A percentile compares a stretch with the other conserved stretches of the same genome.
Conservation (phyloP, 92 coral and sea anemone genomes). For the Plumapathes pennacea region DNA sequence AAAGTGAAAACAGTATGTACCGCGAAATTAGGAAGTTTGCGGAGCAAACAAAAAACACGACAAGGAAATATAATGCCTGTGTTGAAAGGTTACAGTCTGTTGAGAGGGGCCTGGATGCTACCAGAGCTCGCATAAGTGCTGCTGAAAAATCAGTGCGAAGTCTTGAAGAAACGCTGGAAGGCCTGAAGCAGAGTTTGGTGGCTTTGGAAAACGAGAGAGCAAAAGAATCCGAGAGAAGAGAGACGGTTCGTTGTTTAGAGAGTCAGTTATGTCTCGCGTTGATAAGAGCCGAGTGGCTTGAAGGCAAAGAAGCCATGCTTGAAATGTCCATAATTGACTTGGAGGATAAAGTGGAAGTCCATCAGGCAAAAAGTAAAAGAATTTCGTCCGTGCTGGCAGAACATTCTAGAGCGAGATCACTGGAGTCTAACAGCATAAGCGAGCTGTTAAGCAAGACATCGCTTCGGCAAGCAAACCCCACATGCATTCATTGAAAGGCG, state of each 20-base stretch:
- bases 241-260: conserved; percentile 1
- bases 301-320: conserved; percentile 26
- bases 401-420: conserved; percentile 7
- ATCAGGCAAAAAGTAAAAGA: conserved; percentile 24
- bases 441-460: too few relatives aligned
- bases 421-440: conserved; percentile 1
- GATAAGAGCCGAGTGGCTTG: conserved; percentile 27
- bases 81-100: conserved; percentile 31
- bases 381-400: conserved; percentile 19
- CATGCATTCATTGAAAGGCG: too few relatives aligned
- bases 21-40: conserved; percentile 18
- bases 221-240: not conserved
- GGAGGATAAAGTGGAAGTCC: conserved; percentile 51
- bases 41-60: conserved; percentile 20
- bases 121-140: not conserved
- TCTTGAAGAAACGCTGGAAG: conserved; percentile 7
- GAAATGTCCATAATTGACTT: conserved; percentile 44
- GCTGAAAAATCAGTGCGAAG: not conserved
- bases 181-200: not conserved
- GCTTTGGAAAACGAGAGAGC: not conserved
- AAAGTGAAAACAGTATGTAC: not conserved
- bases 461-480: too few relatives aligned
- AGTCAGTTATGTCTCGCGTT: not conserved
- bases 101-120: not conserved
- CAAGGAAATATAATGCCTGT: conserved; percentile 18